Conservation (phyloP, 92 coral and sea anemone species). For the Metridium senile region DNA sequence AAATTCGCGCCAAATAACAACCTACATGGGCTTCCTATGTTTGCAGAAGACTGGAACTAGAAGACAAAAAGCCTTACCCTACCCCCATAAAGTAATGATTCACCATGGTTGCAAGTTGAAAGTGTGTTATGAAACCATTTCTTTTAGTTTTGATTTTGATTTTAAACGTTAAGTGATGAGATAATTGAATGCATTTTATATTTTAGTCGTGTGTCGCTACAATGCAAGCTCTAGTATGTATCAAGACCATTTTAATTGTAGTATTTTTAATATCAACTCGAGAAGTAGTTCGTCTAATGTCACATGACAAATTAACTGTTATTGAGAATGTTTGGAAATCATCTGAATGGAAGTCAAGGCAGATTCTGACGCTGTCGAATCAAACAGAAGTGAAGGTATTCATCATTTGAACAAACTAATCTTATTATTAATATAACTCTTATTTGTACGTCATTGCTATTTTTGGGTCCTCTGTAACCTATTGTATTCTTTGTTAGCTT, state of each 20-base stretch:
- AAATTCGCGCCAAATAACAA: constrained; percentile 21
- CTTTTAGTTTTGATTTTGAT: not conserved
- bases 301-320: not conserved
- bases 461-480: too few relatives aligned
- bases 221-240: constrained; percentile 2
- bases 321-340: not conserved
- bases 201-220: not conserved
- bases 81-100: not conserved
- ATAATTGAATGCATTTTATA: not conserved
- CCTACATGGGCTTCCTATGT: constrained; percentile 15
- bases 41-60: not conserved
- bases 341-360: constrained; percentile 15
- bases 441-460: too few relatives aligned
- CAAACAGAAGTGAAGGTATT: not conserved
- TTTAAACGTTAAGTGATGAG: too few relatives aligned
- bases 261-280: constrained; percentile 12
- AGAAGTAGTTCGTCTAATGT: not conserved
- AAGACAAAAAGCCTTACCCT: not conserved
- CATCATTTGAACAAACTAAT: not conserved
- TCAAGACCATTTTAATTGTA: not conserved
- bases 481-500: too few relatives aligned
- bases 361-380: constrained; percentile 15
- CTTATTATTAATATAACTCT: not conserved
- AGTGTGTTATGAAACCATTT: too few relatives aligned
- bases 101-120: not conserved